Conservation (phyloP, 2,113 vertebrate species). For the Leucopternis melanops region DNA sequence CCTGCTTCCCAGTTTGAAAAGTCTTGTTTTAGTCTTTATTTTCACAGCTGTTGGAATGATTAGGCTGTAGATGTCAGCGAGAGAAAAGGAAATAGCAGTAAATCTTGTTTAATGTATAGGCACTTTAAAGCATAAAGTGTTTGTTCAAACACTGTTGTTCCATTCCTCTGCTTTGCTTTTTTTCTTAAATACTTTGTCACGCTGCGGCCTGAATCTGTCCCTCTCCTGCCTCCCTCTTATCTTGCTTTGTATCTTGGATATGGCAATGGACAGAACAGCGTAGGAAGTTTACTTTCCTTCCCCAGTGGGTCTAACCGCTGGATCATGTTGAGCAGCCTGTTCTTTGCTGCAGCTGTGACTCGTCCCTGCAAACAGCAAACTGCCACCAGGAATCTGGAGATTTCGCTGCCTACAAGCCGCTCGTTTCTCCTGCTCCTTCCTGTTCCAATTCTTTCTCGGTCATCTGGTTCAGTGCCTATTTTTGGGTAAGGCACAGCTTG, state of each 20-base stretch:
- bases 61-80: not conserved
- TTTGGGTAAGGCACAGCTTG: constrained; percentile 18
- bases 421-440: not conserved
- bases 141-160: not conserved
- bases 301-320: not conserved
- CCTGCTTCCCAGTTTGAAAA: not conserved
- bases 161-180: not conserved
- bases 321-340: not conserved
- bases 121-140: constrained; percentile 15
- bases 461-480: not conserved
- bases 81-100: constrained; percentile 31
- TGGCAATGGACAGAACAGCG: not conserved
- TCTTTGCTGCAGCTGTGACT: not conserved
- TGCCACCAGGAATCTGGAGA: not conserved
- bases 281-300: not conserved
- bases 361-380: not conserved
- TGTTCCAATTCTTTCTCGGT: not conserved
- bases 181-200: not conserved
- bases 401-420: not conserved
- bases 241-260: not conserved
- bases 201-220: not conserved
- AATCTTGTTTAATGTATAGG: constrained; percentile 32
- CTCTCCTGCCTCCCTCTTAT: not conserved
- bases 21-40: constrained; percentile 5
- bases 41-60: constrained; percentile 51